Conservation (phyloP, 2,888 invertebrate species). For the Volucella zonaria region DNA sequence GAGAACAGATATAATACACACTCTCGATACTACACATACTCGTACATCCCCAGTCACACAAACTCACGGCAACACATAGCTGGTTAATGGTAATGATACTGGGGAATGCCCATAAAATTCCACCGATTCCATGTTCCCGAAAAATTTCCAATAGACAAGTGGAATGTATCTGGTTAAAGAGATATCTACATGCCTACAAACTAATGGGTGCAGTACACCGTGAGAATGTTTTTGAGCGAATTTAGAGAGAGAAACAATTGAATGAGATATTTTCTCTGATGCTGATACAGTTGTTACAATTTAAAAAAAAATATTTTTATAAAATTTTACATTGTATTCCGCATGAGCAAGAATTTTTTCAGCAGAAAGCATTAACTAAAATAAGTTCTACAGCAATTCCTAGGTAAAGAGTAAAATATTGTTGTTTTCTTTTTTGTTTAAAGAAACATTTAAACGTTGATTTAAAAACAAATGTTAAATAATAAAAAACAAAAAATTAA, state of each 20-base stretch:
- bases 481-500: background rate
- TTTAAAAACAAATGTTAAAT: too few species aligned
- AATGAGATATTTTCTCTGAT: too few species aligned
- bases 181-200: background rate
- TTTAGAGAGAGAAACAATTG: too few species aligned
- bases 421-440: background rate
- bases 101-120: conserved; percentile 63
- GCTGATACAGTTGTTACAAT: too few species aligned
- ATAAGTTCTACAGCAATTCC: background rate
- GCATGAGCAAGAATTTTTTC: too few species aligned
- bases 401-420: background rate
- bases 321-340: too few species aligned
- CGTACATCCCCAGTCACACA: conserved; percentile 12
- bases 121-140: conserved; percentile 53
- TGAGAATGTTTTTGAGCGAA: conserved; percentile 5
- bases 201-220: conserved; percentile 45
- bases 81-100: conserved; percentile 8
- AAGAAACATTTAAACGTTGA: background rate
- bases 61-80: conserved; percentile 3
- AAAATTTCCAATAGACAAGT: conserved; percentile 57
- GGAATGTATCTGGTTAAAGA: conserved; percentile 54
- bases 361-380: too few species aligned
- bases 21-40: conserved; percentile 1
- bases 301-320: too few species aligned
- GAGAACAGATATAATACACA: conserved; percentile 18